Conservation (phyloP, 2,797 vertebrate species). For the Xiphorhynchus erythropygius region DNA sequence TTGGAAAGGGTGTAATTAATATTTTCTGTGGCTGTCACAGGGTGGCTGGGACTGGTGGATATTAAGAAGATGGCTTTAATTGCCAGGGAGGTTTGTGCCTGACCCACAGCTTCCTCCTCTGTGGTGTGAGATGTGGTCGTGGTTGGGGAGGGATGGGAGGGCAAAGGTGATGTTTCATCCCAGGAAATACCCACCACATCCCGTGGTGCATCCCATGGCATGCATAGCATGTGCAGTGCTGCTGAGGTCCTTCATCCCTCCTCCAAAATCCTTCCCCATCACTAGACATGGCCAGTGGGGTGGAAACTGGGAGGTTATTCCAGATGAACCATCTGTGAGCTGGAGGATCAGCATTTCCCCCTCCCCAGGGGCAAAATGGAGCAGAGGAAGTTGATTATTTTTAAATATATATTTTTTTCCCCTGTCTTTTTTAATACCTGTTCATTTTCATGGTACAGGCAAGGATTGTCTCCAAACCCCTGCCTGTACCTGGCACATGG, state of each 20-base stretch:
- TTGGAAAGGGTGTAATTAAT: background rate
- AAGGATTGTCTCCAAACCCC: background rate
- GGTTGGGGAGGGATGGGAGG: background rate
- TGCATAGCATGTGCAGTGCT: background rate
- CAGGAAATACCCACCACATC: background rate
- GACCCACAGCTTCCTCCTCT: background rate
- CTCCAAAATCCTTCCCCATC: background rate
- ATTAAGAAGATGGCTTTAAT: slow-evolving; percentile 5
- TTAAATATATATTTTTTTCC: background rate
- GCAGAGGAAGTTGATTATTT: background rate
- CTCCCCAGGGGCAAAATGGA: background rate
- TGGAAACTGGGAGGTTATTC: background rate
- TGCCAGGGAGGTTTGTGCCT: background rate
- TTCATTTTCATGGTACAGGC: background rate
- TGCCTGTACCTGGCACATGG: accelerated
- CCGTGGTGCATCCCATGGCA: background rate
- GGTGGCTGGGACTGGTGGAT: background rate
- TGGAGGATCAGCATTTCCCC: slow-evolving; percentile 13
- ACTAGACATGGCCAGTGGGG: accelerated
- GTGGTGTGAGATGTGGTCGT: accelerated
- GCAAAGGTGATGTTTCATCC: background rate
- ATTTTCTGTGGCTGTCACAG: background rate
- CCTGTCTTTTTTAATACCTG: background rate
- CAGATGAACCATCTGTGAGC: slow-evolving; percentile 11
- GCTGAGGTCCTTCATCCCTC: background rate